Conservation (phyloP, 2,797 vertebrate species). For the Anas capensis region DNA sequence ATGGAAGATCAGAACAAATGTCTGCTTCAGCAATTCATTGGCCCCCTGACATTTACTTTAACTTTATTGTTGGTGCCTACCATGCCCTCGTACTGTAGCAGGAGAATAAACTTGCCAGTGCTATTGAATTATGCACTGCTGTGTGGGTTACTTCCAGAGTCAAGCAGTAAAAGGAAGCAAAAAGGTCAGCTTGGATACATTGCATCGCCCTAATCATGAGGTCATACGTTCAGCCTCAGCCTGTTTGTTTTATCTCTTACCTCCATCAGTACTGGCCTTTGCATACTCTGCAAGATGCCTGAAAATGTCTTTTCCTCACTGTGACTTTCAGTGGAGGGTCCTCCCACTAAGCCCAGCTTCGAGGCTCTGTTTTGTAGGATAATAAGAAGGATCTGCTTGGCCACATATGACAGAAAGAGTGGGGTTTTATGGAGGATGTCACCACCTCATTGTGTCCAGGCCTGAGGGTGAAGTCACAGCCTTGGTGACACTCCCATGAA, state of each 20-base stretch:
- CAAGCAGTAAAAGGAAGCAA: slow-evolving; percentile 30
- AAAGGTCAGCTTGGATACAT: slow-evolving; percentile 52
- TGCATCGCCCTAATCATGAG: slow-evolving; percentile 24
- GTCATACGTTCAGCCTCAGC: neutral
- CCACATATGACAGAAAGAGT: neutral
- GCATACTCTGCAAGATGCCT: rapidly evolving
- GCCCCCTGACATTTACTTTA: slow-evolving; percentile 69
- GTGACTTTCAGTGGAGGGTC: neutral
- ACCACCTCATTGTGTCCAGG: rapidly evolving
- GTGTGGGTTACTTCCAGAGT: slow-evolving; percentile 43
- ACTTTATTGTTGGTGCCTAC: slow-evolving; percentile 67
- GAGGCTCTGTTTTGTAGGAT: neutral
- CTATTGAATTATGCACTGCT: slow-evolving; percentile 57
- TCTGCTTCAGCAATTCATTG: slow-evolving; percentile 60
- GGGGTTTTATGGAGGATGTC: neutral
- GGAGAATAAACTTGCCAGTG: slow-evolving; percentile 53
- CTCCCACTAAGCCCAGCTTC: neutral
- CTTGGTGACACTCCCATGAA: neutral
- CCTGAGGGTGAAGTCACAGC: neutral
- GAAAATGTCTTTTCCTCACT: neutral
- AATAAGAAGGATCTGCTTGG: neutral
- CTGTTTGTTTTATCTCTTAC: slow-evolving; percentile 39
- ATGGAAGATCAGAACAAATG: slow-evolving; percentile 63
- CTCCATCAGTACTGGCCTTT: neutral
- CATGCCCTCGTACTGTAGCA: neutral